Evolutionary conservation across 2,888 invertebrate genomes (phyloP), one percentile per base, ranked within the genome.

Genomic region (Leucophora obtusa): DNA sequence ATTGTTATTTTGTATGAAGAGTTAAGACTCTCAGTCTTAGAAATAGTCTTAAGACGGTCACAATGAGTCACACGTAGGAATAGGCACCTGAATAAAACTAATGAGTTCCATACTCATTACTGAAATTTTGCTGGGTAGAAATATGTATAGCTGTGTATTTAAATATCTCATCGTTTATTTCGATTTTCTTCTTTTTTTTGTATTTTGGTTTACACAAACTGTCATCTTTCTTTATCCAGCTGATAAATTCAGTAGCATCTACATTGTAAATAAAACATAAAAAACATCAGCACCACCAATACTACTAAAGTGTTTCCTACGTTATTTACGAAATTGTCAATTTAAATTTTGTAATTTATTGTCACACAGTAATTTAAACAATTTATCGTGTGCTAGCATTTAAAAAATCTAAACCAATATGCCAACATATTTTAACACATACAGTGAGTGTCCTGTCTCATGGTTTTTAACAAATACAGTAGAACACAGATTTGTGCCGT

Each of bases 341-440:
- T 65, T 65, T 65, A 51, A 65, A 65, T 65, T 51, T 65, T 53
- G 65, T 65, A 15, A 65, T 65, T 65, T 65, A 65, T 65, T 51
- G 28, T 33, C 65, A 65, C 17, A 65, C 38, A 38, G 38, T 38
- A 2, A 38, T 11, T 38, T 14, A 4, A 11, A 4, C 38, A 38
- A 38, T 38, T 38, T 2, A 11, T 11, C 38, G 38, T 38, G 1
- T 38, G 38, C 38, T 7, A 28, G 4, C 4, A 6, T 28, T 28
- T 7, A 28, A 7, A 28, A 28, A 3, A 28, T 28, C 6, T 28
- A 28, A 21, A 21, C 21, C 21, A 21, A 21, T 21, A 21, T 21
- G 21, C 4, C 21, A 4, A 21, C 21, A 3, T 21, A n/a, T n/a
- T n/a, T n/a, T n/a, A n/a, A n/a, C n/a, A n/a, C n/a, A n/a, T n/a